Conservation (phyloP, 2,113 vertebrate species). For the Ailurus styani region DNA sequence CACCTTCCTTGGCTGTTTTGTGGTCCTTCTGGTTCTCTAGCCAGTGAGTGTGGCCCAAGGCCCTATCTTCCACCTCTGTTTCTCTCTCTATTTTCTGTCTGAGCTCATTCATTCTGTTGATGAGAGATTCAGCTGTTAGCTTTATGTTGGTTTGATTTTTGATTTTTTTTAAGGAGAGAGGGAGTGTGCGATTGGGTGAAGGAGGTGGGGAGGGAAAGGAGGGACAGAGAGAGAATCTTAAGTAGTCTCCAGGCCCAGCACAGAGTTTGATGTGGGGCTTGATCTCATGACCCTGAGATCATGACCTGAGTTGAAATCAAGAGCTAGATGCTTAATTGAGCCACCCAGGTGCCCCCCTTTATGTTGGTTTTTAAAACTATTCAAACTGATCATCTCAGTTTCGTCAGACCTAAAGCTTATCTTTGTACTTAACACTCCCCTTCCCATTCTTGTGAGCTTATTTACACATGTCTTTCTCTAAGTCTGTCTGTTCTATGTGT, state of each 20-base stretch:
- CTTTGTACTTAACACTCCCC: background rate
- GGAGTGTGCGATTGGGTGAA: background rate
- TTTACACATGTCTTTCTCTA: background rate
- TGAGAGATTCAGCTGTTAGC: background rate
- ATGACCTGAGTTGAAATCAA: background rate
- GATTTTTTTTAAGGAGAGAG: background rate
- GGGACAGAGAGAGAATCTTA: background rate
- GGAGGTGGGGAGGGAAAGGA: background rate
- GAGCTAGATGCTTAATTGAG: background rate
- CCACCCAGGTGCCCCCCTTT: background rate
- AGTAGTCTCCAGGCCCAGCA: background rate
- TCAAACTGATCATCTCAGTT: background rate
- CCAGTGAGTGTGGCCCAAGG: background rate
- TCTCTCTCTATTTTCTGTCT: background rate
- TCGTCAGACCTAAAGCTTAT: slow-evolving; percentile 16
- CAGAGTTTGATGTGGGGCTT: background rate
- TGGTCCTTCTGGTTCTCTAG: background rate
- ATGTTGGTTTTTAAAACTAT: slow-evolving; percentile 2
- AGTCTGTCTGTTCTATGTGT: background rate
- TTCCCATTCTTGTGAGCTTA: background rate
- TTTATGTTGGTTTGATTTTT: background rate
- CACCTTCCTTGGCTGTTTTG: background rate
- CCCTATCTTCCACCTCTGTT: background rate
- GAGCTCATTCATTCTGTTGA: slow-evolving; percentile 7
- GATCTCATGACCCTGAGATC: background rate